Base-by-base conservation (phyloP, 2,113 vertebrate species). In the Ifrita kowaldi region DNA sequence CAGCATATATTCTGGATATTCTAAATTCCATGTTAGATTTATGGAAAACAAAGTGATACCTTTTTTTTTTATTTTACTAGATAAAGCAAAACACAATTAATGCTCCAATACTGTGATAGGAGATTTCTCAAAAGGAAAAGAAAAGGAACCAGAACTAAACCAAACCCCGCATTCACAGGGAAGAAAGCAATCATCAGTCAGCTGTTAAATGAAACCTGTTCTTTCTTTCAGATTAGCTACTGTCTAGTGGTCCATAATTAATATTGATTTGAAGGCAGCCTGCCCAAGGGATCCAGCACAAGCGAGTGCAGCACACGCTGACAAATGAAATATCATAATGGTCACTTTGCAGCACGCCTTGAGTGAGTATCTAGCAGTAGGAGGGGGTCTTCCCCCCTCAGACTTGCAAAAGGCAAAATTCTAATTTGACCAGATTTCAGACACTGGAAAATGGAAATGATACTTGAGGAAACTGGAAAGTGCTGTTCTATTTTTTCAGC, bases 211-310 rank as follows among this genome's bases (percentile, higher is more conserved):
- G 69, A 96, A 93, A 90, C 93, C 67, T 91, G 70, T 46, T 89
- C 93, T 78, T 95, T 65, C 94, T 78, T 95, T 90, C 82, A 93
- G 88, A 60, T 93, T 87, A 95, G 93, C 95, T 95, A 90, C 92
- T 93, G 86, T 83, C 93, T 91, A 80, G 88, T 44, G 78, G 88
- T 90, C 78, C 85, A 87, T 83, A 95, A 96, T 97, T 92, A 96
- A 97, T 96, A 94, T 84, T 76, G 94, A 94, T 96, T 87, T 88
- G 95, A 93, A 91, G 90, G 81, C 87, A 91, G 86, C 1, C 84
- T 89, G 93, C 94, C 87, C 93, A 90, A 80, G 94, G 92, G 93
- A 96, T 73, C 18, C 92, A 82, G 71, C 91, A 84, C 84, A 90
- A 95, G 92, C 59, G 83, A 78, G 50, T 88, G 89, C 26, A 93